Base-by-base conservation (phyloP, 1,140 invertebrate species). In the Aphis craccivora region DNA sequence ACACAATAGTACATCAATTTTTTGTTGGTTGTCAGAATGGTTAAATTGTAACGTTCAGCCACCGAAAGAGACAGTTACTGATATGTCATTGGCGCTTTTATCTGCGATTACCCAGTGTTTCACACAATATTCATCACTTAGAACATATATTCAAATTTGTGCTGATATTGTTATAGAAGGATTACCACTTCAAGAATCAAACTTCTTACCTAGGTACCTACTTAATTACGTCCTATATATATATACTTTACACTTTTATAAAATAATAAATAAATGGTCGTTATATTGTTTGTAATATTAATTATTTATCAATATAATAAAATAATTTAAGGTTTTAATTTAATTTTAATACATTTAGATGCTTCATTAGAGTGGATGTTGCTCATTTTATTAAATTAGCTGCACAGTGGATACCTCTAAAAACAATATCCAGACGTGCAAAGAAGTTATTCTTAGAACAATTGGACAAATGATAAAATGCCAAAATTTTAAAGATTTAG, bases 21-120 rank as follows among this genome's bases (percentile, higher is more conserved):
- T 25, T 67, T 30, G 7, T n/a, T 76, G 67, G 67, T 30, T 76
- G n/a, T 35, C 67, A 14, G 67, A 76, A 35, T 76, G 67, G n/a
- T 76, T 76, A 20, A 76, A 76, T 76, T n/a, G 67, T 76, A n/a
- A 76, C n/a, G 67, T 76, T 76, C n/a, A 76, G n/a, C n/a, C 30
- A 76, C 67, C 67, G n/a, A 76, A 76, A 76, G 67, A 76, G 4
- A 76, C 67, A 35, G 67, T 76, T n/a, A 8, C 11, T 18, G n/a
- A 76, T 35, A 76, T 35, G 67, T 76, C 67, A 18, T 76, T 76
- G 14, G 67, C 67, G 14, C 30, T 76, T 76, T 35, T 76, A n/a
- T n/a, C 67, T 6, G 67, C n/a, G 67, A 76, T 76, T 76, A 76
- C 67, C 11, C 67, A 76, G 18, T 76, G 67, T 76, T n/a, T 76